These are phyloP conservation scores for Mythimna vitellina DNA, from an alignment of 2,888 invertebrate species.

Conservation along the genomic window DNA sequence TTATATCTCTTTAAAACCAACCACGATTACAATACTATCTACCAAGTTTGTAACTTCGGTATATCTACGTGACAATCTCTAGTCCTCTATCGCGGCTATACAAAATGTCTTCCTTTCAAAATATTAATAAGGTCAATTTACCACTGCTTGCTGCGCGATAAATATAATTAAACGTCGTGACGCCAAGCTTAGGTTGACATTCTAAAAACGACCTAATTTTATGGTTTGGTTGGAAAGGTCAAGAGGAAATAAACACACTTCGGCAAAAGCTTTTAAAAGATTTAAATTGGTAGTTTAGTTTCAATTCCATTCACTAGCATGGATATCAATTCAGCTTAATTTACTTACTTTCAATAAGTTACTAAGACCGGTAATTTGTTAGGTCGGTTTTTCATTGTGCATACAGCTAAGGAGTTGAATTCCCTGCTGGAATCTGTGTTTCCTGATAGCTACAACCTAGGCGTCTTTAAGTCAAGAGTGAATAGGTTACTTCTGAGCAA, in stretches of 20 bases:
- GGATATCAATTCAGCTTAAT: too few relatives aligned
- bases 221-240: conserved; percentile 41
- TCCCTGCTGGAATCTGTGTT: too few relatives aligned
- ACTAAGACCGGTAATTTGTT: too few relatives aligned
- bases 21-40: neutral
- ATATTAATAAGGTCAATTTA: conserved; percentile 76
- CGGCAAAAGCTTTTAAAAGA: neutral
- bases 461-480: too few relatives aligned
- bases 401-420: too few relatives aligned
- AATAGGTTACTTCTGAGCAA: too few relatives aligned
- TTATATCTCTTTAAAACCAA: neutral
- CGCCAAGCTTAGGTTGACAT: conserved; percentile 60
- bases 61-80: conserved; percentile 68
- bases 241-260: conserved; percentile 18
- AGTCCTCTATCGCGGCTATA: conserved; percentile 75
- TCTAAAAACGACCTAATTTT: conserved; percentile 68
- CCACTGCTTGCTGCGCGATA: conserved; percentile 68
- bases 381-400: too few relatives aligned
- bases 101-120: conserved; percentile 77
- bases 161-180: conserved; percentile 80
- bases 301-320: too few relatives aligned
- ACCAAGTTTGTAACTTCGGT: conserved; percentile 14
- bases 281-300: neutral
- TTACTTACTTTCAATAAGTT: too few relatives aligned
- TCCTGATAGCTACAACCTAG: too few relatives aligned